phyloP scores from a whole-genome alignment of 2,888 invertebrate species.

The Mythimna loreyi region DNA sequence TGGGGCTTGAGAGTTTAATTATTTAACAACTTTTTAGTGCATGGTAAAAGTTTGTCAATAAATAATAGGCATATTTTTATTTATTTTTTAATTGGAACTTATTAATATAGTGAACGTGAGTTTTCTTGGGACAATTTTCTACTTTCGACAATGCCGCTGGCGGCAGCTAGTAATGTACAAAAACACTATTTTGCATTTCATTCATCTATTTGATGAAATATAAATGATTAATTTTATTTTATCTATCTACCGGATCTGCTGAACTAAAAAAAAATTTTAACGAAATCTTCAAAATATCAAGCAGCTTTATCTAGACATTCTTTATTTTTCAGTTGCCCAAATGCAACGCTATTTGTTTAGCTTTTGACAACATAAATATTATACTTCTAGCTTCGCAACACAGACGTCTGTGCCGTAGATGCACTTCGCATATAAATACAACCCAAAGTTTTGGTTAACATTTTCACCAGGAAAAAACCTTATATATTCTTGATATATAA shows the following conservation, averaged over 20 bases:
- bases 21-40: no score
- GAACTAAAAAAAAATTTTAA: not conserved
- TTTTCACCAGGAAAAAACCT: slow-evolving; percentile 44
- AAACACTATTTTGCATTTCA: no score
- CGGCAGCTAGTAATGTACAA: no score
- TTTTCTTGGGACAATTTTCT: no score
- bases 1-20: no score
- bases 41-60: no score
- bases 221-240: not conserved
- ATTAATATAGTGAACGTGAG: no score
- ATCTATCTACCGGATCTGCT: not conserved
- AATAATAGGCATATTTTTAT: no score
- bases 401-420: slow-evolving; percentile 49
- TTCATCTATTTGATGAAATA: not conserved
- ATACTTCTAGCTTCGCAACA: slow-evolving; percentile 55
- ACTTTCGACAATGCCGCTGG: no score
- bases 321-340: slow-evolving; percentile 28
- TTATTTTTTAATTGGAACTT: no score
- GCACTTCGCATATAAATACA: slow-evolving; percentile 67
- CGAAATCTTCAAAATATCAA: not conserved
- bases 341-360: slow-evolving; percentile 37
- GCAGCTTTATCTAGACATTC: not conserved
- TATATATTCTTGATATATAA: slow-evolving; percentile 24
- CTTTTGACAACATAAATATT: slow-evolving; percentile 61
- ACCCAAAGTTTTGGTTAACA: slow-evolving; percentile 43